Conservation (phyloP, 1,140 invertebrate species). For the Polypedilum pembai region DNA sequence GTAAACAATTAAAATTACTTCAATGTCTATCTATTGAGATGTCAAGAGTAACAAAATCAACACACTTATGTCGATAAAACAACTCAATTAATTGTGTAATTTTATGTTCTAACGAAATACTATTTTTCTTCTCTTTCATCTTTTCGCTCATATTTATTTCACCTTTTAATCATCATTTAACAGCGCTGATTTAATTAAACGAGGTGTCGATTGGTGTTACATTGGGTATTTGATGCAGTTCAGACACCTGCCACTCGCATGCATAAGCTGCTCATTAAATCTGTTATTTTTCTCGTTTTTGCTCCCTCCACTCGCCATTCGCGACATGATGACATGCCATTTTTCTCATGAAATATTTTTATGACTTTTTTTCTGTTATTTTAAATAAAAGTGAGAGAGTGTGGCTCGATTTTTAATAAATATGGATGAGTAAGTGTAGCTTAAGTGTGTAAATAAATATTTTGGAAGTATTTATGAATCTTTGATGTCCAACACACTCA, state of each 20-base stretch:
- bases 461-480: not conserved
- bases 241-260: not conserved
- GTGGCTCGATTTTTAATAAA: not conserved
- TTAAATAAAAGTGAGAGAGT: not conserved
- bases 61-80: no score
- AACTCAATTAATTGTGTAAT: no score
- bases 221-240: not conserved
- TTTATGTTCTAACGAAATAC: no score
- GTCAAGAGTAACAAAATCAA: no score
- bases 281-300: not conserved
- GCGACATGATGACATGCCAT: not conserved
- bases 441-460: not conserved
- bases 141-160: not conserved
- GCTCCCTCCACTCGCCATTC: not conserved
- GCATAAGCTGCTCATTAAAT: slow-evolving; percentile 1
- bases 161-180: not conserved
- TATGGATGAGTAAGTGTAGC: not conserved
- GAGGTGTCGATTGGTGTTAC: not conserved
- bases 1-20: no score
- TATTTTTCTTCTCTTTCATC: not conserved
- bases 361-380: not conserved
- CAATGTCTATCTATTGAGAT: no score
- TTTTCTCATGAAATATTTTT: not conserved
- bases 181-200: not conserved
- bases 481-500: not conserved